These are phyloP conservation scores for Drosophila ficusphila DNA, from an alignment of 1,140 invertebrate species.

Conservation along the genomic window DNA sequence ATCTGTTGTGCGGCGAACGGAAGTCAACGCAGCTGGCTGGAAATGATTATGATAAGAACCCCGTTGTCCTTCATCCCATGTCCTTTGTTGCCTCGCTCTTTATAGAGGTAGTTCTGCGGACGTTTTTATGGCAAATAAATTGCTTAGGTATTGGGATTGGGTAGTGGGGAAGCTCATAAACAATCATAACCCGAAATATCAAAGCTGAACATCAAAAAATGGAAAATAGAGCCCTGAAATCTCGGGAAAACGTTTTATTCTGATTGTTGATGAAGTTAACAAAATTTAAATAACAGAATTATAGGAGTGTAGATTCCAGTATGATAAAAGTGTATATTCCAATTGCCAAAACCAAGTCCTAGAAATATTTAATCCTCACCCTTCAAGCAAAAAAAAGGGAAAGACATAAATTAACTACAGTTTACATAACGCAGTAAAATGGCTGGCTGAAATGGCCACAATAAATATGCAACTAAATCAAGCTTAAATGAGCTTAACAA, in stretches of 20 bases:
- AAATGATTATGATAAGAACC: conserved; percentile 78
- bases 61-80: conserved; percentile 35
- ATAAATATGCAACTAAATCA: conserved; percentile 82
- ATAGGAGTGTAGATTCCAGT: too few species aligned
- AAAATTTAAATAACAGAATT: too few species aligned
- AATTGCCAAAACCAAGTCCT: neutral
- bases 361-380: neutral
- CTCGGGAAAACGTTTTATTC: neutral
- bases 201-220: neutral
- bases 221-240: neutral
- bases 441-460: conserved; percentile 46
- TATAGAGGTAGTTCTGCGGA: conserved; percentile 58
- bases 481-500: conserved; percentile 81
- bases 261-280: neutral
- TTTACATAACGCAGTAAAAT: conserved; percentile 79
- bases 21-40: conserved; percentile 75
- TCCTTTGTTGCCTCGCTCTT: conserved; percentile 33
- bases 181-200: neutral
- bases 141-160: conserved; percentile 48
- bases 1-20: conserved; percentile 57
- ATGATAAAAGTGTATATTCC: too few species aligned
- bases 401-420: conserved; percentile 46
- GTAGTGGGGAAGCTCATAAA: conserved; percentile 31
- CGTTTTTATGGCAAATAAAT: conserved; percentile 66
- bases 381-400: neutral